Percentiles rank a stretch among this genome's conserved stretches.
Conservation (phyloP, 2,888 invertebrate species). For the Formica aserva region DNA sequence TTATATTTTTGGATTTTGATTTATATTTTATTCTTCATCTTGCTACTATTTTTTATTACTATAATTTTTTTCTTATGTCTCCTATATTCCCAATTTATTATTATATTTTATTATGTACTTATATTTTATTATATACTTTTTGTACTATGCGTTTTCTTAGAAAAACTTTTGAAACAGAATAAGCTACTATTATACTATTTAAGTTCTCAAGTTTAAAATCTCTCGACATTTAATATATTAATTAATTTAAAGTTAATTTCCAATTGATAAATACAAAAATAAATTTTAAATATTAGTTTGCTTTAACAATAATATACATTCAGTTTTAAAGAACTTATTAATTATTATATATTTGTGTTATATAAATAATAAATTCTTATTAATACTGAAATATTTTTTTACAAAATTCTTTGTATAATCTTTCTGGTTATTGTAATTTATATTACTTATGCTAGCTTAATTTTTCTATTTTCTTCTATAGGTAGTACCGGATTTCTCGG, state of each 20-base stretch:
- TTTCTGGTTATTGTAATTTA: not conserved
- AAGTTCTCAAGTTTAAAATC: not conserved
- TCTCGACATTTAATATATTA: not conserved
- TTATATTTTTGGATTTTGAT: no score
- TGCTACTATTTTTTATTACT: not conserved
- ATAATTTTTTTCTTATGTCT: not conserved
- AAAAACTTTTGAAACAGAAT: not conserved
- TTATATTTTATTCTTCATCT: not conserved
- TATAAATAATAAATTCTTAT: not conserved
- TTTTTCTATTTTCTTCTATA: slow-evolving; percentile 49
- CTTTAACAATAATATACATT: not conserved
- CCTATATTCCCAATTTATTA: not conserved
- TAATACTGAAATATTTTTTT: not conserved
- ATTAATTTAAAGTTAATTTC: not conserved
- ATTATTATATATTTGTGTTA: not conserved
- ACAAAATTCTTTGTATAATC: not conserved
- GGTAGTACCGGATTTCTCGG: slow-evolving; percentile 87
- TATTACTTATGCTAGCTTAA: not conserved
- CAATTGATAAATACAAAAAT: not conserved
- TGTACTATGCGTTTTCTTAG: not conserved
- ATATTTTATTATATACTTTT: not conserved
- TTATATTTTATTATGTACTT: no score
- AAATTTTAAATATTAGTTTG: not conserved
- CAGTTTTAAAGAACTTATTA: not conserved
- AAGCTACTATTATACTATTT: not conserved